phyloP scores from a whole-genome alignment of 2,797 vertebrate genomes.

The Streptopelia turtur region DNA sequence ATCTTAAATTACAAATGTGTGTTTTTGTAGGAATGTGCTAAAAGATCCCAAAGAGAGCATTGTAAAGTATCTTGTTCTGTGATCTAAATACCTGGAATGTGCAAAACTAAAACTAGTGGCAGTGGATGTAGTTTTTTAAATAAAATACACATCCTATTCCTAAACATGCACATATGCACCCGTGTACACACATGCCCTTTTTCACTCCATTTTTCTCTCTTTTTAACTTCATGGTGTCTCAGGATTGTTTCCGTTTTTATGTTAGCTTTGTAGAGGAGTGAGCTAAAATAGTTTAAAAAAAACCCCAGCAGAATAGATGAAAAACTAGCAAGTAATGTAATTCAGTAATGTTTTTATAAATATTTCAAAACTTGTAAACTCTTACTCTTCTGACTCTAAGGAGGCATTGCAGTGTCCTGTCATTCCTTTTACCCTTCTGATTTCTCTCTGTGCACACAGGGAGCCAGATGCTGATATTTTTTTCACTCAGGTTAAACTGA shows the following conservation, averaged over 20 bases:
- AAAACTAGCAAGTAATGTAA: not conserved
- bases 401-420: not conserved
- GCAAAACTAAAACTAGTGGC: not conserved
- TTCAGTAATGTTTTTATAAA: not conserved
- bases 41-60: not conserved
- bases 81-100: not conserved
- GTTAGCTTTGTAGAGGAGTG: not conserved
- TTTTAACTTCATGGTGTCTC: not conserved
- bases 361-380: not conserved
- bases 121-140: not conserved
- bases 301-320: not conserved
- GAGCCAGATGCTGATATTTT: not conserved
- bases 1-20: not conserved
- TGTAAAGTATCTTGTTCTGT: not conserved
- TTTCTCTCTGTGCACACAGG: not conserved
- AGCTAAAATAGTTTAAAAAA: not conserved
- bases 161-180: not conserved
- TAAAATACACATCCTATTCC: not conserved
- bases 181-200: accelerated
- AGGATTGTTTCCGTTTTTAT: not conserved
- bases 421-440: not conserved
- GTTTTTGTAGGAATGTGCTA: not conserved
- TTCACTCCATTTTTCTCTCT: not conserved
- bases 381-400: not conserved
- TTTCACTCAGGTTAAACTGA: not conserved